Evolutionary conservation across 2,113 vertebrate genomes (phyloP).

Genomic region (Petrocephalus zakoni): DNA sequence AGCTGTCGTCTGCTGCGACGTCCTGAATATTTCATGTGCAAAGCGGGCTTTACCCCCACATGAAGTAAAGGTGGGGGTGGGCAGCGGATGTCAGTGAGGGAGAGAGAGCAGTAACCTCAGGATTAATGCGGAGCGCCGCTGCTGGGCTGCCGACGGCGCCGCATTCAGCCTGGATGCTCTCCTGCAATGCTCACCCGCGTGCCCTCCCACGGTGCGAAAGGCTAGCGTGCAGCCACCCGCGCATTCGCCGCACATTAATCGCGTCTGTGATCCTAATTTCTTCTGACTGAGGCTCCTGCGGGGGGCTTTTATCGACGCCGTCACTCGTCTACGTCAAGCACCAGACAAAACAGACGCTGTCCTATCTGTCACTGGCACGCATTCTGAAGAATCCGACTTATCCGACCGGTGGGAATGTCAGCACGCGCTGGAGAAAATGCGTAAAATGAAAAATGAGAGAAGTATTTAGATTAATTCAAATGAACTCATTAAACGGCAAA

Average conservation of each 20-base stretch:
- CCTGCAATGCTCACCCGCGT: neutral
- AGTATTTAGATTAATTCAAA: neutral
- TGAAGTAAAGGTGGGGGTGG: neutral
- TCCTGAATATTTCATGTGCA: slow-evolving; percentile 17
- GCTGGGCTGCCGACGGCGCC: neutral
- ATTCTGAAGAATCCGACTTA: neutral
- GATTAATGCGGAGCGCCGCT: slow-evolving; percentile 8
- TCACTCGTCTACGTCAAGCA: neutral
- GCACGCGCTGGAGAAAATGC: neutral
- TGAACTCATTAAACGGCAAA: neutral
- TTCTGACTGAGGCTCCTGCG: no score
- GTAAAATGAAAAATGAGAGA: neutral
- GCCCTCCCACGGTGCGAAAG: no score
- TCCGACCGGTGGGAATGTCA: neutral
- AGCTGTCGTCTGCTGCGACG: neutral
- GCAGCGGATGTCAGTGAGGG: slow-evolving; percentile 5
- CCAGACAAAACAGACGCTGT: neutral
- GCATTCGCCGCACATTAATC: no score
- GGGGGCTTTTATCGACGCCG: neutral
- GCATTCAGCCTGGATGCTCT: neutral
- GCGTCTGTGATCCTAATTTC: neutral
- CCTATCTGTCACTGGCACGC: neutral
- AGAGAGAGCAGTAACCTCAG: neutral
- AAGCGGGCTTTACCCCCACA: neutral
- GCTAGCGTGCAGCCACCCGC: no score